These are phyloP conservation scores for Pelecanus crispus DNA, from an alignment of 2,113 vertebrate genomes.

Conservation along the genomic window DNA sequence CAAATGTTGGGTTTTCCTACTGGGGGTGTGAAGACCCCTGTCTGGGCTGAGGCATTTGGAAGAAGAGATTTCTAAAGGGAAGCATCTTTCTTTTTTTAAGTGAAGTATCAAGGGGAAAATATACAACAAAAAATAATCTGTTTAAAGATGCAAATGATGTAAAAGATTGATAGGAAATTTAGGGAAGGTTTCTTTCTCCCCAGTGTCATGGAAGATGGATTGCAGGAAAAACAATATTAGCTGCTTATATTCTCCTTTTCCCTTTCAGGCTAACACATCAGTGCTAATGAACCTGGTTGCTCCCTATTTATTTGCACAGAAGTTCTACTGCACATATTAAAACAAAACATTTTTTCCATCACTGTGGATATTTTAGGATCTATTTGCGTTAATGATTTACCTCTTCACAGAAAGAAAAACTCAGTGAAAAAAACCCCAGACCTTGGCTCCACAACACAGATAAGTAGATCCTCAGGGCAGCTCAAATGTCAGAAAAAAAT, in stretches of 20 bases:
- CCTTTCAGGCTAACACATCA: constrained; percentile 27
- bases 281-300: constrained; percentile 28
- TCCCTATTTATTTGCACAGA: background rate
- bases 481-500: background rate
- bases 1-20: background rate
- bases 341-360: background rate
- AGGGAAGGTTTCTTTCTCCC: constrained; percentile 13
- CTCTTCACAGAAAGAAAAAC: background rate
- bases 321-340: background rate
- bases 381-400: background rate
- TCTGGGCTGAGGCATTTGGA: background rate
- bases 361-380: background rate
- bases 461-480: background rate
- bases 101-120: background rate
- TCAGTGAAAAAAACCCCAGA: background rate
- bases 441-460: background rate
- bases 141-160: constrained; percentile 29
- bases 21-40: background rate
- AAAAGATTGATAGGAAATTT: constrained; percentile 45
- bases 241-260: constrained; percentile 7
- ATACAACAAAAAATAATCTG: background rate
- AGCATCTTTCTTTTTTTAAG: background rate
- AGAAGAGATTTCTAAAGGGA: background rate
- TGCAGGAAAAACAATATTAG: constrained; percentile 36
- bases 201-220: constrained; percentile 50